phyloP scores from a whole-genome alignment of 2,797 vertebrate species.

The Leptodactylus fallax region DNA sequence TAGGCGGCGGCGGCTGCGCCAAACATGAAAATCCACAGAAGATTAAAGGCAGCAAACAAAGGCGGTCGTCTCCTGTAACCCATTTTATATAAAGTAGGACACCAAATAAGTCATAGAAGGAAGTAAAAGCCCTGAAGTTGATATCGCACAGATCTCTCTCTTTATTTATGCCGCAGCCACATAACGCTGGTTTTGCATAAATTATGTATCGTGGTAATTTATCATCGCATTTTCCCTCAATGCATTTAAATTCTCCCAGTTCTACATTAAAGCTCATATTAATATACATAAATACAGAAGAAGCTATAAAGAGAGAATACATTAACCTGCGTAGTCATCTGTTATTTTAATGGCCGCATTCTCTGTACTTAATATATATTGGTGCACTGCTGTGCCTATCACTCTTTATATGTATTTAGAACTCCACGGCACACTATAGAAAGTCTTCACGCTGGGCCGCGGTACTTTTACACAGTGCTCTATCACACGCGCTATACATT shows the following conservation, averaged over 20 bases:
- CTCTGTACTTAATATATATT: slow-evolving; percentile 63
- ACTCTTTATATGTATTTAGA: slow-evolving; percentile 28
- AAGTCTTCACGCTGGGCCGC: slow-evolving; percentile 28
- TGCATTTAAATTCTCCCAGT: slow-evolving; percentile 59
- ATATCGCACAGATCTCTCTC: slow-evolving; percentile 20
- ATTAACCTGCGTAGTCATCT: slow-evolving; percentile 63
- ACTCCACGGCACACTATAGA: slow-evolving; percentile 18
- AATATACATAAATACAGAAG: slow-evolving; percentile 64
- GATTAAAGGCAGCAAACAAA: slow-evolving; percentile 29
- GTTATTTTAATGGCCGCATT: slow-evolving; percentile 63
- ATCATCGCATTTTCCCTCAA: slow-evolving; percentile 60
- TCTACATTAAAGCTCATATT: slow-evolving; percentile 63
- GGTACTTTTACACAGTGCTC: neutral
- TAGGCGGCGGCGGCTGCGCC: neutral
- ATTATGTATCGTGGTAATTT: slow-evolving; percentile 60
- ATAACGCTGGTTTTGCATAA: slow-evolving; percentile 59
- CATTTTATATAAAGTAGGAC: slow-evolving; percentile 53
- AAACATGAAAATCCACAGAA: slow-evolving; percentile 28
- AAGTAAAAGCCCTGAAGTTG: slow-evolving; percentile 47
- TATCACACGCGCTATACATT: neutral
- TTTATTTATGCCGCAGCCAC: slow-evolving; percentile 57
- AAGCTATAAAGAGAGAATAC: slow-evolving; percentile 61
- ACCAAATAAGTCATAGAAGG: slow-evolving; percentile 38
- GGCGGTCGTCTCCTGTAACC: slow-evolving; percentile 21
- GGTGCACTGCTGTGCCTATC: slow-evolving; percentile 44